phyloP scores from a whole-genome alignment of 37 sponge, comb jelly and placozoan species.

The Tethya wilhelma region DNA sequence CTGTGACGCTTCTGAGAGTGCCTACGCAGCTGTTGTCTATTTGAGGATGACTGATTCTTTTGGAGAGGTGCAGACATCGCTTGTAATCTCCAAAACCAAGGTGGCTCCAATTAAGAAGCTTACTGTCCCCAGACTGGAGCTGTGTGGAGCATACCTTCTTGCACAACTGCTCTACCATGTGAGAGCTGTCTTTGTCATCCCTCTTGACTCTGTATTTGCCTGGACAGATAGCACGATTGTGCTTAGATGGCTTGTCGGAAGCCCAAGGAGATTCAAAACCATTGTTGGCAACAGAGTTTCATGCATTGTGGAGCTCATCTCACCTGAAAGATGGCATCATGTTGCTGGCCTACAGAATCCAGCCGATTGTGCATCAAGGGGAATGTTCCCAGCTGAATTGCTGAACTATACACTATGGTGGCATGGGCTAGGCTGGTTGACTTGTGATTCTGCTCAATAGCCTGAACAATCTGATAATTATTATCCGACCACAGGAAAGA shows the following conservation, averaged over 20 bases:
- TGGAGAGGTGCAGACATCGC: neutral
- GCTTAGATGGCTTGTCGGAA: too few species aligned
- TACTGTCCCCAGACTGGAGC: conserved; percentile 11
- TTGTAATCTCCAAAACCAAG: conserved; percentile 10
- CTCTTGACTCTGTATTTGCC: conserved; percentile 3
- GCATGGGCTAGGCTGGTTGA: neutral
- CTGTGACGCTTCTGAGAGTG: too few species aligned
- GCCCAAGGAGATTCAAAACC: conserved; percentile 8
- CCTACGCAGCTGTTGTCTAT: conserved; percentile 33
- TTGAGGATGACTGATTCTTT: conserved; percentile 23
- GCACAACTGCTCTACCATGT: conserved; percentile 27
- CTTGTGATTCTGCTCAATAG: conserved; percentile 19
- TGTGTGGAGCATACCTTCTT: conserved; percentile 23
- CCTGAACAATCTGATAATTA: neutral
- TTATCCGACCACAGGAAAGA: neutral
- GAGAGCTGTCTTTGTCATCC: neutral
- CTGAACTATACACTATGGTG: conserved; percentile 10
- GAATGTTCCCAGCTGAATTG: conserved; percentile 14
- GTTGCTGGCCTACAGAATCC: conserved; percentile 27
- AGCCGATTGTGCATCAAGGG: conserved; percentile 27
- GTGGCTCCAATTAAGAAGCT: conserved; percentile 32
- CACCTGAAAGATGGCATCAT: conserved; percentile 16
- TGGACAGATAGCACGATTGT: conserved; percentile 47
- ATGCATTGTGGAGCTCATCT: conserved; percentile 1
- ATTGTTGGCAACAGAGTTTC: conserved; percentile 38